Conservation (phyloP, 2,888 invertebrate genomes). For the Sarcophaga variegata region DNA sequence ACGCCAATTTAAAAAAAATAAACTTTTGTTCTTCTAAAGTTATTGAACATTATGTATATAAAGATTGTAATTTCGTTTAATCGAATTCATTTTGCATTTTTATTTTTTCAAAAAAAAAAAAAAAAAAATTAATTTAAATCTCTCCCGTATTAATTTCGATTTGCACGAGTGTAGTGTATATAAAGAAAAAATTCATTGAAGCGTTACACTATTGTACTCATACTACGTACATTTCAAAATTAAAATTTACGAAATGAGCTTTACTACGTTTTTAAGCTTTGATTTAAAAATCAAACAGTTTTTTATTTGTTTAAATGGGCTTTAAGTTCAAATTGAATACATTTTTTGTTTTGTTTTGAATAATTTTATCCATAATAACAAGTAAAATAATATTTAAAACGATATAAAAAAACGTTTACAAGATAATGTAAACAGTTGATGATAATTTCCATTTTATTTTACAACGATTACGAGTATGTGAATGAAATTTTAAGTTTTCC, state of each 20-base stretch:
- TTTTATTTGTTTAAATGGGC: background rate
- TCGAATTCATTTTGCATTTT: no score
- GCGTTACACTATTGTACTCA: conserved; percentile 24
- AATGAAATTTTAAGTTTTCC: background rate
- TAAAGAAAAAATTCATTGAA: conserved; percentile 26
- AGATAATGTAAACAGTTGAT: background rate
- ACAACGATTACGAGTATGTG: background rate
- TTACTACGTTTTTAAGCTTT: conserved; percentile 17
- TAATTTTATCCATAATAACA: background rate
- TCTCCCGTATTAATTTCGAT: background rate
- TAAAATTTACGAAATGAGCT: conserved; percentile 9
- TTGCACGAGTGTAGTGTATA: background rate
- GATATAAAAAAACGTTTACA: background rate
- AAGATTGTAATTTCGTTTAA: no score
- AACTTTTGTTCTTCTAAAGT: no score
- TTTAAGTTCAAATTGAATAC: background rate
- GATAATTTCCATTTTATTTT: background rate
- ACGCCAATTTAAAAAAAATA: no score
- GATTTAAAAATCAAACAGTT: background rate
- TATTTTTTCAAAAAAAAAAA: no score
- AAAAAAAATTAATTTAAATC: background rate
- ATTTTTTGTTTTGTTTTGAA: no score
- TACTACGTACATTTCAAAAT: conserved; percentile 1
- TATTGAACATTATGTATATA: no score
- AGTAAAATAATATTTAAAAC: background rate